These are phyloP conservation scores for Apamea sordens DNA, from an alignment of 2,888 invertebrate genomes.

Conservation along the genomic window DNA sequence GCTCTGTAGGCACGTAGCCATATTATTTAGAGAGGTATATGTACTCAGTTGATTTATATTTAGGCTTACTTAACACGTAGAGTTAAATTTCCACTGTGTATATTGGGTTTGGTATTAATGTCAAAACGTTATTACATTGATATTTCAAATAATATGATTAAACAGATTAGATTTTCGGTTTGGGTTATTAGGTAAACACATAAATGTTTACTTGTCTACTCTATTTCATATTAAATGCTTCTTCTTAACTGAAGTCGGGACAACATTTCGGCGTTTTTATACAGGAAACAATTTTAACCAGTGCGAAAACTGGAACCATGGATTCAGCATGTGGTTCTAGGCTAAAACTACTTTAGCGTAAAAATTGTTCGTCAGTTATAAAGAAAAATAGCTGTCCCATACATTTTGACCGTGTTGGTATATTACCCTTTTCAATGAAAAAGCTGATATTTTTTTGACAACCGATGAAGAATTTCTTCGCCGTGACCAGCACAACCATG, in stretches of 20 bases:
- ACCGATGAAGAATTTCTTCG: too few relatives aligned
- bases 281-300: neutral
- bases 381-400: too few relatives aligned
- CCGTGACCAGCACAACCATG: too few relatives aligned
- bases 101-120: slow-evolving; percentile 32
- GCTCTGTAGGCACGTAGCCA: slow-evolving; percentile 49
- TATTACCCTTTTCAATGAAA: too few relatives aligned
- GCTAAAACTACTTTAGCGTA: too few relatives aligned
- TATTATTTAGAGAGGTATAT: slow-evolving; percentile 53
- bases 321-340: too few relatives aligned
- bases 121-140: slow-evolving; percentile 22
- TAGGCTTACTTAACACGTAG: slow-evolving; percentile 11
- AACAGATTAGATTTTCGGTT: neutral
- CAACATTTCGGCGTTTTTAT: neutral
- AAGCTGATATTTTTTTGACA: too few relatives aligned
- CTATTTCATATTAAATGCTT: neutral
- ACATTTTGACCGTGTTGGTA: too few relatives aligned
- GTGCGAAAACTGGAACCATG: too few relatives aligned
- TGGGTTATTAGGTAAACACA: neutral
- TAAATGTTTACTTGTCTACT: neutral
- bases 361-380: too few relatives aligned
- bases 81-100: slow-evolving; percentile 44
- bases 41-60: slow-evolving; percentile 57
- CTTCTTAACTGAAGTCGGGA: neutral
- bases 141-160: neutral